Percentiles rank a stretch among this genome's conserved stretches.
Evolutionary conservation across 2,888 invertebrate genomes (phyloP).

Genomic region (Balanococcus diminutus): DNA sequence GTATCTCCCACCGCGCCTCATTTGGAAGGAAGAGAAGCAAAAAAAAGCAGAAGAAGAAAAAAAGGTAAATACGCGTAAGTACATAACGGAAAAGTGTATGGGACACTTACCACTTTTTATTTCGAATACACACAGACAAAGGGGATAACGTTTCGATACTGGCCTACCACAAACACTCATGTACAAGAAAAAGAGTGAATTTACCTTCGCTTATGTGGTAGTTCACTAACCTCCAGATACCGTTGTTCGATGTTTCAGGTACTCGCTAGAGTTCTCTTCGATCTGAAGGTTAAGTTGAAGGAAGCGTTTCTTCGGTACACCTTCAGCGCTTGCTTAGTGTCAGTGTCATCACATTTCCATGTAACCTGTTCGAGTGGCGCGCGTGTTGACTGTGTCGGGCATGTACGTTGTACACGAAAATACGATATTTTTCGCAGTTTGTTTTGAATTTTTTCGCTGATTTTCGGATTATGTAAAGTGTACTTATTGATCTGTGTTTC

Average conservation of each 20-base stretch:
- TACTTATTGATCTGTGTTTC: not conserved
- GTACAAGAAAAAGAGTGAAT: constrained; percentile 48
- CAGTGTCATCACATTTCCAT: constrained; percentile 48
- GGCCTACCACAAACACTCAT: constrained; percentile 45
- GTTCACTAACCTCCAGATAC: constrained; percentile 54
- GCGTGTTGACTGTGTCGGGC: constrained; percentile 18
- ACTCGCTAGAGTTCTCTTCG: constrained; percentile 50
- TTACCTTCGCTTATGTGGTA: constrained; percentile 51
- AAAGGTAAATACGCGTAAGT: not conserved
- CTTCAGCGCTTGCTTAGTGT: constrained; percentile 45
- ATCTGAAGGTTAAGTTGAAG: constrained; percentile 49
- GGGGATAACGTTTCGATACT: constrained; percentile 39
- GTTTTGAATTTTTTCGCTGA: not conserved
- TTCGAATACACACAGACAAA: constrained; percentile 13
- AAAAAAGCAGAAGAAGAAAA: not conserved
- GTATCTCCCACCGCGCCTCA: not conserved
- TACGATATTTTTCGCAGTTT: not conserved
- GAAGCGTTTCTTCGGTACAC: constrained; percentile 24
- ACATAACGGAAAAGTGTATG: constrained; percentile 48
- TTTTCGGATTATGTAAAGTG: constrained; percentile 15
- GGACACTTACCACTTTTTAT: constrained; percentile 49
- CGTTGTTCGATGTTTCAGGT: constrained; percentile 52
- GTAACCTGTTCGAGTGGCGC: constrained; percentile 43
- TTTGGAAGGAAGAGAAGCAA: not conserved
- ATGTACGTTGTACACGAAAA: constrained; percentile 8